Percentiles rank a stretch among this genome's conserved stretches.
Evolutionary conservation across 1,140 invertebrate species (phyloP).

Genomic region (Physella acuta): DNA sequence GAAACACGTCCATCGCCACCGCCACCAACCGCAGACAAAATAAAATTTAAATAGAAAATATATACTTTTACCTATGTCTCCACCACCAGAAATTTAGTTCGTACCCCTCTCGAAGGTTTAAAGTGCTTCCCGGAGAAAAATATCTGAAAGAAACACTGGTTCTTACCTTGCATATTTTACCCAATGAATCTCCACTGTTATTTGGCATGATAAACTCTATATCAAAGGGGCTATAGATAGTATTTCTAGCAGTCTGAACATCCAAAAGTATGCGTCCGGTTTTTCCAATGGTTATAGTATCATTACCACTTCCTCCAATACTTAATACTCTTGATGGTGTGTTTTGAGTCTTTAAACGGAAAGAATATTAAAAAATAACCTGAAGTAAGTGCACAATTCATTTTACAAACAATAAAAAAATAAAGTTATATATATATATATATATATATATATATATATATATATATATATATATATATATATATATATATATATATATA

Average conservation of each 20-base stretch:
- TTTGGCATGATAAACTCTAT: constrained; percentile 49
- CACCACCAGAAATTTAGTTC: no score
- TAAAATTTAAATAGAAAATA: no score
- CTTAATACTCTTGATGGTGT: constrained; percentile 33
- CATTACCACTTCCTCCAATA: constrained; percentile 26
- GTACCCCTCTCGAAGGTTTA: no score
- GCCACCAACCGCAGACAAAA: no score
- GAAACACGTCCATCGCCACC: no score
- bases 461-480: no score
- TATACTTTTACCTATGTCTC: no score
- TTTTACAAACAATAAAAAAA: no score
- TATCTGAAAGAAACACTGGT: no score
- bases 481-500: no score
- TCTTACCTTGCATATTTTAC: constrained; percentile 42
- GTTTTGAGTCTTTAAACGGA: constrained; percentile 29
- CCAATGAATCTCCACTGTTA: constrained; percentile 27
- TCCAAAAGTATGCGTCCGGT: constrained; percentile 34
- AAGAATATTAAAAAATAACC: neutral
- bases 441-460: neutral
- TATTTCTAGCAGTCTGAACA: constrained; percentile 36
- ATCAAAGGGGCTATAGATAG: constrained; percentile 38
- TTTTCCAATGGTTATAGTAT: constrained; percentile 29
- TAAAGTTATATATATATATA: no score
- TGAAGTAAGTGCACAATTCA: neutral
- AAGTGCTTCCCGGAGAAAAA: no score